phyloP scores from a whole-genome alignment of 1,140 invertebrate species.

The Condylostylus longicornis region DNA sequence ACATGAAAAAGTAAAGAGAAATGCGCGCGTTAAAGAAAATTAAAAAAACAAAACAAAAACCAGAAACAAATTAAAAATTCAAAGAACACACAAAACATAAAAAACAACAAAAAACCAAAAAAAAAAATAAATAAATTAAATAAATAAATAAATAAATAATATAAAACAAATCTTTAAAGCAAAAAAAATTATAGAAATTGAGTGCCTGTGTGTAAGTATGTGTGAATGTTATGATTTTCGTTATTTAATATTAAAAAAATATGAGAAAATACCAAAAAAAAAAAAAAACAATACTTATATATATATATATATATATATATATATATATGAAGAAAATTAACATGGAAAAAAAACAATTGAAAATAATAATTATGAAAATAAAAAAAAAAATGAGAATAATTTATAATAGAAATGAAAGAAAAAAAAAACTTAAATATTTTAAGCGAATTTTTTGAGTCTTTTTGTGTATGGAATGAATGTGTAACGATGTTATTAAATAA shows the following conservation, averaged over 20 bases:
- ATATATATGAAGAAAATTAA: not conserved
- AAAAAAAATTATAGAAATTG: not conserved
- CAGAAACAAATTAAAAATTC: too few relatives aligned
- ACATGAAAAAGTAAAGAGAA: too few relatives aligned
- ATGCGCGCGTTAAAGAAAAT: too few relatives aligned
- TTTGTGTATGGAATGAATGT: too few relatives aligned
- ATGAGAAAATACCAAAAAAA: too few relatives aligned
- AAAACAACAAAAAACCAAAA: constrained; percentile 1
- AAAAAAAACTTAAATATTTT: too few relatives aligned
- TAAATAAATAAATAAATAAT: not conserved
- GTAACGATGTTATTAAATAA: not conserved
- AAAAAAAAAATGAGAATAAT: not conserved
- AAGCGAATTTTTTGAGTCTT: too few relatives aligned
- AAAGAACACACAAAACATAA: not conserved
- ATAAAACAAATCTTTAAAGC: not conserved
- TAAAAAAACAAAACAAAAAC: too few relatives aligned
- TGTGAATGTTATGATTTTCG: not conserved
- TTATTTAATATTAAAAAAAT: not conserved
- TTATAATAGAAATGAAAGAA: not conserved
- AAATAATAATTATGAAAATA: not conserved
- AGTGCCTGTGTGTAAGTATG: not conserved
- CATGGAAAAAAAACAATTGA: not conserved
- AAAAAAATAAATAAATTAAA: constrained; percentile 2
- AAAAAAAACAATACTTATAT: not conserved
- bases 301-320: too few relatives aligned